Conservation (phyloP, 2,113 vertebrate species). For the Chaetodon auriga region DNA sequence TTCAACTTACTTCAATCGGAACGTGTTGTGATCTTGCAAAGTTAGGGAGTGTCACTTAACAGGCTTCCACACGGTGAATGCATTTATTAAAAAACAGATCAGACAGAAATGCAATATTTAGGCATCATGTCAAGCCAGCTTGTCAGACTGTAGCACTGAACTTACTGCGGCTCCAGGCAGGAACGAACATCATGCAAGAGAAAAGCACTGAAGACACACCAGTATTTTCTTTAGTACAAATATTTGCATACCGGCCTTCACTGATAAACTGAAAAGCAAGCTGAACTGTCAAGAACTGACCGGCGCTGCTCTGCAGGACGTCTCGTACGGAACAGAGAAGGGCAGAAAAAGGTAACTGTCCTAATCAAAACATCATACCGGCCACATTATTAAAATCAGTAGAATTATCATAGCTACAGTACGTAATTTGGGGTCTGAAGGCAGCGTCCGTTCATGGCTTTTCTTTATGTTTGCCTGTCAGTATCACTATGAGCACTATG, state of each 20-base stretch:
- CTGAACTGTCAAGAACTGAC: background rate
- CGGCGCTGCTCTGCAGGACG: no score
- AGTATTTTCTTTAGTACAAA: background rate
- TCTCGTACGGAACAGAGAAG: background rate
- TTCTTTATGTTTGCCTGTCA: background rate
- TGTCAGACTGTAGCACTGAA: conserved; percentile 28
- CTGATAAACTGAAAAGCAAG: background rate
- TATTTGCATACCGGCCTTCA: background rate
- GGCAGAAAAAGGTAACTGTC: background rate
- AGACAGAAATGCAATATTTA: conserved; percentile 52
- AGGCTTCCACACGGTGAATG: conserved; percentile 27
- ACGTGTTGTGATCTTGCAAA: background rate
- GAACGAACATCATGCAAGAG: conserved; percentile 32
- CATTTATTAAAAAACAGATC: conserved; percentile 23
- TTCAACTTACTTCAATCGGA: background rate
- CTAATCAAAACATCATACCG: background rate
- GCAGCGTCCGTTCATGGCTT: background rate
- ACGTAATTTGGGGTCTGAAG: background rate
- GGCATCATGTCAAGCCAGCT: conserved; percentile 7
- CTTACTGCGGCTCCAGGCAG: conserved; percentile 33
- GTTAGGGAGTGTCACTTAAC: background rate
- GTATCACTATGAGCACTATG: background rate
- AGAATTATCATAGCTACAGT: background rate
- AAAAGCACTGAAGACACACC: conserved; percentile 31
- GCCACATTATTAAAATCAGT: background rate